Evolutionary conservation across 2,113 vertebrate genomes (phyloP), one percentile per base, ranked within the genome.

Genomic region (Oncorhynchus kisutch): DNA sequence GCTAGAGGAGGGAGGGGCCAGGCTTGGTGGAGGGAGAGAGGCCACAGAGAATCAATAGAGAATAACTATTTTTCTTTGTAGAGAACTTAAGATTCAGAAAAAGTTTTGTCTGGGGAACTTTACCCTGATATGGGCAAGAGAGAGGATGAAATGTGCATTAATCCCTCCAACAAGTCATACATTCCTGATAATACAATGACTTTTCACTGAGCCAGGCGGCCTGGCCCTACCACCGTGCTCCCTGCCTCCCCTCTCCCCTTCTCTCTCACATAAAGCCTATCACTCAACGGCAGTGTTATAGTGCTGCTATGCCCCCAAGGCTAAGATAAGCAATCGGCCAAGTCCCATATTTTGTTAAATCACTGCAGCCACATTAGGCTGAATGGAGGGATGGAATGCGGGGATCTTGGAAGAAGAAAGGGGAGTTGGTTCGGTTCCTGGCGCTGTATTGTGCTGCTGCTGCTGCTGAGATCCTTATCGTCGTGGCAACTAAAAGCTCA

Each of bases 271-370:
- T 94, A 91, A 89, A 92, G 39, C 39, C 39, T 45, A 45, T 93
- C 88, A 74, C 87, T 91, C 78, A 83, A 69, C 88, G 84, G 86
- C 85, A 86, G 90, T 90, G 90, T 89, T 54, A 87, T 87, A 76
- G 72, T 13, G n/a, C n/a, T 18, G 29, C 77, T 91, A 84, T 92
- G 91, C 93, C 95, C 93, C 94, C 77, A 77, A 94, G 95, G 92
- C 86, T 91, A 81, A 93, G 94, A 95, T 95, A 95, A 95, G 93
- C 94, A 93, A 93, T 92, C 84, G 78, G 89, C 86, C 92, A 91
- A 92, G 93, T 93, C 93, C 91, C 86, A 88, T 78, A 84, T 57
- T 88, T 88, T 89, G 85, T 89, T 89, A 91, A 89, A 91, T 76
- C 88, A 84, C 94, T 91, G 91, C 91, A 93, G 88, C 80, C 86